Conservation (phyloP, 2,113 vertebrate species). For the Axis porcinus region DNA sequence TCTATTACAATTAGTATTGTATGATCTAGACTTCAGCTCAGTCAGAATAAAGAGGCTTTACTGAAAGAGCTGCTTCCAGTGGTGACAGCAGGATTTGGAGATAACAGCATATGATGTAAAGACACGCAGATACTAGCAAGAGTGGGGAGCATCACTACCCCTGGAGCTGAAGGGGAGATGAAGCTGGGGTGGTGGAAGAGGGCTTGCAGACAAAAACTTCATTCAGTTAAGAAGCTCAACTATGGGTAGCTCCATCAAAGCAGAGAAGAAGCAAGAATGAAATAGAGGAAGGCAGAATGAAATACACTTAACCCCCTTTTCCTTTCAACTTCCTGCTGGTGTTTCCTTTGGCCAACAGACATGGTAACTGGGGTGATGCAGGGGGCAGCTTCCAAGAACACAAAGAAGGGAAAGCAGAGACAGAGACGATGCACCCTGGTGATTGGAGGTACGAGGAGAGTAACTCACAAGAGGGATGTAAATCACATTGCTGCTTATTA, state of each 20-base stretch:
- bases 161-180: too few species aligned
- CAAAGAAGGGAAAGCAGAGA: neutral
- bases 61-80: neutral
- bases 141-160: rapidly evolving
- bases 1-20: neutral
- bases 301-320: neutral
- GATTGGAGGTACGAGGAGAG: rapidly evolving
- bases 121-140: neutral
- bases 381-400: neutral
- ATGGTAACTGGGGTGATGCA: rapidly evolving
- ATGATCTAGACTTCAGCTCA: neutral
- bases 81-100: neutral
- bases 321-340: neutral
- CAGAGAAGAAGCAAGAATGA: neutral
- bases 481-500: neutral
- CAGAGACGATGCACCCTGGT: neutral
- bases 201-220: rapidly evolving
- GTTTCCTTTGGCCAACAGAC: neutral
- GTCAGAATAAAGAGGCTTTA: neutral
- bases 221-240: neutral
- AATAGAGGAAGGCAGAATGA: neutral
- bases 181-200: neutral
- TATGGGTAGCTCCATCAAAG: neutral
- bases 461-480: neutral
- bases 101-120: neutral